A percentile compares a stretch with the other conserved stretches of the same genome.
These are phyloP conservation scores for Schlechtendalia chinensis DNA, from an alignment of 1,140 invertebrate genomes.

Conservation along the genomic window DNA sequence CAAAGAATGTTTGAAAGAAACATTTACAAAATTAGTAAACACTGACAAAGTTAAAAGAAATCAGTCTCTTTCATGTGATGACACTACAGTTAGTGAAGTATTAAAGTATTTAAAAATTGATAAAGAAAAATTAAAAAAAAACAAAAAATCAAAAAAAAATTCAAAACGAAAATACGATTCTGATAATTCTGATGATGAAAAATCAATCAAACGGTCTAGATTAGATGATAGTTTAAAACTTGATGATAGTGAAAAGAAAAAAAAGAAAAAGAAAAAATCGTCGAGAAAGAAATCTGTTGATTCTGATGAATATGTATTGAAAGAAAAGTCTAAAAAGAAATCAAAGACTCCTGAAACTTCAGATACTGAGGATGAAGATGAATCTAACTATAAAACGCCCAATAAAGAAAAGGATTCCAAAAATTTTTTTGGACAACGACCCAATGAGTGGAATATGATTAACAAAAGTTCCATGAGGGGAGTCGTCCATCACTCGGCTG, in stretches of 20 bases:
- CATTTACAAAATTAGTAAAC: constrained; percentile 36
- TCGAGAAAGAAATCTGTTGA: not conserved
- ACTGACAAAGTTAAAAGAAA: not conserved
- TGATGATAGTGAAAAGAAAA: constrained; percentile 16
- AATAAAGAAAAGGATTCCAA: not conserved
- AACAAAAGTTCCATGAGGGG: constrained; percentile 42
- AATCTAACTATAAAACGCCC: not conserved
- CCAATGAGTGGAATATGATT: constrained; percentile 40
- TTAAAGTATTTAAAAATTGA: constrained; percentile 42
- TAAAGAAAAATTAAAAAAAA: constrained; percentile 1
- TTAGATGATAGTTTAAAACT: not conserved
- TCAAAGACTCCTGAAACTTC: constrained; percentile 9
- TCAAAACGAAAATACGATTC: constrained; percentile 13
- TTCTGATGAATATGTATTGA: not conserved
- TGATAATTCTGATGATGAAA: constrained; percentile 18
- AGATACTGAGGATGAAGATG: not conserved
- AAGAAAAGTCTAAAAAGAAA: constrained; percentile 39
- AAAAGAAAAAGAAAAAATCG: constrained; percentile 26
- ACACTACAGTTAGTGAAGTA: constrained; percentile 6
- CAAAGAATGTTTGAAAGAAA: constrained; percentile 42
- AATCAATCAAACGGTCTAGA: not conserved
- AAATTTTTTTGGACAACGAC: constrained; percentile 42
- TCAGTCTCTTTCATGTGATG: not conserved
- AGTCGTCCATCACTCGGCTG: constrained; percentile 28
- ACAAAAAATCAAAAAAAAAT: constrained; percentile 33